A percentile compares a stretch with the other conserved stretches of the same genome.
These are phyloP conservation scores for Aurelia coerulea DNA, from an alignment of 30 jellyfish, hydroid and myxozoan species.

Conservation along the genomic window DNA sequence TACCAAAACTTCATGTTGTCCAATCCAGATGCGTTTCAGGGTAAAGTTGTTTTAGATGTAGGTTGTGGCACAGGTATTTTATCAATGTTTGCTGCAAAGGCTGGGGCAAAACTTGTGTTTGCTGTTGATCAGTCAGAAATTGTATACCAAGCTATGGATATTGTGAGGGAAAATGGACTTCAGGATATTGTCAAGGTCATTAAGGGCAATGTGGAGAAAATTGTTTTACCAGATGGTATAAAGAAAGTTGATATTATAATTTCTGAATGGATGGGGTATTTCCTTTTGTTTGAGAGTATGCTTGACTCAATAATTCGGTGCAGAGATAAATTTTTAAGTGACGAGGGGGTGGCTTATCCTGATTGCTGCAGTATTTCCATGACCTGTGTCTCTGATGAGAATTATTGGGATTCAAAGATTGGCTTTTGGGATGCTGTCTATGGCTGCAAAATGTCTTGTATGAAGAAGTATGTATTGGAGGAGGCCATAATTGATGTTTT, in stretches of 20 bases:
- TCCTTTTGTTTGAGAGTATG: constrained; percentile 95
- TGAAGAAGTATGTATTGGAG: constrained; percentile 75
- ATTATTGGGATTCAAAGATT: constrained; percentile 61
- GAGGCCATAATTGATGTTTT: constrained; percentile 86
- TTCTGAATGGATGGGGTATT: constrained; percentile 99
- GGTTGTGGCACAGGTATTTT: constrained; percentile 94
- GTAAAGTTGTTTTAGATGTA: constrained; percentile 77
- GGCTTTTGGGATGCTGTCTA: constrained; percentile 92
- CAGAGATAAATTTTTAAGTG: constrained; percentile 73
- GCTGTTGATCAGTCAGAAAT: constrained; percentile 96
- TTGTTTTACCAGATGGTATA: constrained; percentile 39
- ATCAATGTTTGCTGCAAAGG: constrained; percentile 96
- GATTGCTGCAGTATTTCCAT: constrained; percentile 72
- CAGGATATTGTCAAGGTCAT: constrained; percentile 63
- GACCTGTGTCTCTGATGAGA: constrained; percentile 76
- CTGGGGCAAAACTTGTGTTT: constrained; percentile 87
- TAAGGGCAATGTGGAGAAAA: constrained; percentile 83
- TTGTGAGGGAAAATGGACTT: constrained; percentile 83
- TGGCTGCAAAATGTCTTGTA: constrained; percentile 87
- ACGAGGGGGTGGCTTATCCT: constrained; percentile 80
- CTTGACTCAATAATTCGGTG: constrained; percentile 81
- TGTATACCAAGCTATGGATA: constrained; percentile 96
- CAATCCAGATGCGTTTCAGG: constrained; percentile 55
- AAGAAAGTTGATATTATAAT: constrained; percentile 85
- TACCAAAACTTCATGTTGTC: constrained; percentile 68